Evolutionary conservation across 2,888 invertebrate species (phyloP), one percentile per base, ranked within the genome.

Genomic region (Aphodius granarius): DNA sequence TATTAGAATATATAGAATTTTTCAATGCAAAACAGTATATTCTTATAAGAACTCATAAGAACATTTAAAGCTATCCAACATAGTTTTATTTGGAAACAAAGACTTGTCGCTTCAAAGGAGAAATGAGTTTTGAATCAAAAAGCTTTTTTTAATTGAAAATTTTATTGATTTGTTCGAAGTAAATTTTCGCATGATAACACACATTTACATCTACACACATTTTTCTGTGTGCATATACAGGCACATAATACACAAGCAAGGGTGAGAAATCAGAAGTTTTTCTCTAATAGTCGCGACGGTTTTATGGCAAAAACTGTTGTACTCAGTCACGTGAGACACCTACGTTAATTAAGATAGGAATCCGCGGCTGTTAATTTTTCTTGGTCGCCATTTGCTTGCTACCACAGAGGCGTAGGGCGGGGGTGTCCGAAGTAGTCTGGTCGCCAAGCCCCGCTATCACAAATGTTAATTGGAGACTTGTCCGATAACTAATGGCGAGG

Each of bases 401-500:
- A 20, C 64, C 71, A 43, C 43, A 16, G 66, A 15, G 73, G 65
- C 23, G n/a, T 19, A 17, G 18, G 43, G 16, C n/a, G 73, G 17
- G 19, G 63, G 19, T 15, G 18, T n/a, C 18, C 18, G 66, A 64
- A 43, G 43, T 43, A 43, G 43, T 43, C 68, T 43, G 22, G n/a
- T 9, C 66, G 73, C 73, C 18, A n/a, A n/a, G 62, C 79, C 78
- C 77, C 78, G 79, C 75, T 80, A 80, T 81, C 80, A 80, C 82
- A 81, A 82, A 83, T 83, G 83, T 83, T 84, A 83, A 84, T 84
- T 83, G 83, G 82, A 79, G 82, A 81, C 83, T 83, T 83, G 83
- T 81, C 82, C 81, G 83, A 84, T 85, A 85, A 85, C 84, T 82
- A 85, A 85, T 84, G 84, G 81, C 80, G 81, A 81, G 82, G 84